These are phyloP conservation scores for Hypocryptadius cinnamomeus DNA, from an alignment of 2,113 vertebrate species.

Conservation along the genomic window DNA sequence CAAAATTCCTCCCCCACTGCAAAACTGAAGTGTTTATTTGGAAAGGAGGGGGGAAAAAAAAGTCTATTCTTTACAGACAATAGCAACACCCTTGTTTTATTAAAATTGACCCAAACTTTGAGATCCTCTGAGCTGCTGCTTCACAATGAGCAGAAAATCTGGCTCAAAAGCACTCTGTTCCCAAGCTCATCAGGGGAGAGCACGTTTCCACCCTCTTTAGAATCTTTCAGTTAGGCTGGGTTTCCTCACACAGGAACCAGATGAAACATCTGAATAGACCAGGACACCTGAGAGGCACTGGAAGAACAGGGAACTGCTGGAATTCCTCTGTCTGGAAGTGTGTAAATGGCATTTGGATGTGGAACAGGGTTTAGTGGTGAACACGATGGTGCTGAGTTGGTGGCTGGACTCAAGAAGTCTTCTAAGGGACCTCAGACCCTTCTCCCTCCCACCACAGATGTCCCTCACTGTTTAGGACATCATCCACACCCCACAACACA, in stretches of 20 bases:
- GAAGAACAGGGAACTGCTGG: background rate
- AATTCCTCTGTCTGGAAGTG: background rate
- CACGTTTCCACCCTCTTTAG: background rate
- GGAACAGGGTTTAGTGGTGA: background rate
- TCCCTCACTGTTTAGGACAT: background rate
- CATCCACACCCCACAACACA: rapidly evolving
- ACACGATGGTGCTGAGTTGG: rapidly evolving
- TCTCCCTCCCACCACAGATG: background rate
- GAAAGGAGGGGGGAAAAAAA: background rate
- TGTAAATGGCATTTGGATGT: background rate
- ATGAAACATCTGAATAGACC: background rate
- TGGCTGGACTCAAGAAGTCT: background rate
- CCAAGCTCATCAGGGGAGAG: rapidly evolving
- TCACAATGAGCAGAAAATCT: background rate
- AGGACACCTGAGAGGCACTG: rapidly evolving
- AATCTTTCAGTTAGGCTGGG: background rate
- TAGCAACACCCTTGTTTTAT: background rate
- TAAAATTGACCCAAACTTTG: background rate
- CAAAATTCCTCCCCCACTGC: background rate
- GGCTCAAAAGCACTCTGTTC: background rate
- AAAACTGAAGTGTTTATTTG: background rate
- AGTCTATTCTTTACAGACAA: background rate
- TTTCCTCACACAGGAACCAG: background rate
- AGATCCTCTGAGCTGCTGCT: background rate
- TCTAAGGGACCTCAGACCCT: background rate